A percentile compares a stretch with the other conserved stretches of the same genome.
These are phyloP conservation scores for Apamea crenata DNA, from an alignment of 2,888 invertebrate species.

Conservation along the genomic window DNA sequence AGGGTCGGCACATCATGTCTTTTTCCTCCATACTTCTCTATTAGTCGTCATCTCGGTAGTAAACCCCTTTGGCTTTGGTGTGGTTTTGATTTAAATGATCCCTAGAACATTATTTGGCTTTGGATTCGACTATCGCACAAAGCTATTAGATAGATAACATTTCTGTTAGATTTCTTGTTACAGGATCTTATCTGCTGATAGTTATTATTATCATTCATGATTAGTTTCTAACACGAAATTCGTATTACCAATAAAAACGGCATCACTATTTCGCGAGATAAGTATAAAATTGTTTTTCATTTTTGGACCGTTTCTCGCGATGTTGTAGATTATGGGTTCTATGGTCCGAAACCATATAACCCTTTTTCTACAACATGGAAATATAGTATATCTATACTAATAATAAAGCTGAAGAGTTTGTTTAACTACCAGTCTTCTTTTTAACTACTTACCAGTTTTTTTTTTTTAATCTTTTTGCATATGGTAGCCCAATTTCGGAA, in stretches of 20 bases:
- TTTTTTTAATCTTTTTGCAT: not conserved
- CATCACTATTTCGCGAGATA: not conserved
- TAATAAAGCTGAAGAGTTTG: not conserved
- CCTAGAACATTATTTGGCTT: not conserved
- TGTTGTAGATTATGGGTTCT: no score
- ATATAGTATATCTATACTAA: no score
- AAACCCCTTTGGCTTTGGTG: accelerated
- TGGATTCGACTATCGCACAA: not conserved
- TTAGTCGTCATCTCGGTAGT: not conserved
- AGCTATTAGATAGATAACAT: not conserved
- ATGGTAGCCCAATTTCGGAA: not conserved
- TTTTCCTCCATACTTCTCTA: not conserved
- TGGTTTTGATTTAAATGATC: not conserved
- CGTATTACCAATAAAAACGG: slow-evolving; percentile 1
- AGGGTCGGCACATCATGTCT: no score
- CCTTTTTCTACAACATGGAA: no score
- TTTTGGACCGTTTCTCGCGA: not conserved
- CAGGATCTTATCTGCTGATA: slow-evolving; percentile 21
- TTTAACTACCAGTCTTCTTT: no score
- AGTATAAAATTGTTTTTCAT: not conserved
- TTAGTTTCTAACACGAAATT: slow-evolving; percentile 13
- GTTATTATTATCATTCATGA: not conserved
- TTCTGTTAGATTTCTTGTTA: slow-evolving; percentile 13
- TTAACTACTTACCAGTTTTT: no score
- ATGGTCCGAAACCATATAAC: no score